Conservation (phyloP, 2,888 invertebrate genomes). For the Bombyx huttoni region DNA sequence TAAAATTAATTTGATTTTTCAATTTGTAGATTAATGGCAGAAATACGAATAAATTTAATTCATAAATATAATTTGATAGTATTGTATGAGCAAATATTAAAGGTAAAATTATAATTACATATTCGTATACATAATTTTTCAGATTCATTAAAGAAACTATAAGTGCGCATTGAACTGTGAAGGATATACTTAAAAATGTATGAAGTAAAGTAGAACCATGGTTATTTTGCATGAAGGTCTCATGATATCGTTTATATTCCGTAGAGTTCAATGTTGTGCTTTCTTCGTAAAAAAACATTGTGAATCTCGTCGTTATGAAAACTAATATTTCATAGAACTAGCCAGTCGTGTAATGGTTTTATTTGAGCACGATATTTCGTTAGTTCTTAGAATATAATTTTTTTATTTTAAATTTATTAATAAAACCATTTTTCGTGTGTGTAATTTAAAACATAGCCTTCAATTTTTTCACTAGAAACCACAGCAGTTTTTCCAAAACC, state of each 20-base stretch:
- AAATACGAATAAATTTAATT: slow-evolving; percentile 33
- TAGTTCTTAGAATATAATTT: no score
- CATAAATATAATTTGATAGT: slow-evolving; percentile 37
- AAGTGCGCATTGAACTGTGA: slow-evolving; percentile 45
- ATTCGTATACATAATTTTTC: slow-evolving; percentile 63
- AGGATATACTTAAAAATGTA: slow-evolving; percentile 52
- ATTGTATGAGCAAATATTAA: slow-evolving; percentile 72
- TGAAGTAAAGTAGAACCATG: slow-evolving; percentile 67
- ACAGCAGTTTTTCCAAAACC: no score
- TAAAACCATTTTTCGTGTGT: no score
- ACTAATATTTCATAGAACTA: no score
- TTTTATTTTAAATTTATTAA: no score
- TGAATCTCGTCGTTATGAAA: background rate
- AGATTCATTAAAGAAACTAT: slow-evolving; percentile 18
- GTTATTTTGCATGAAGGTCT: slow-evolving; percentile 67
- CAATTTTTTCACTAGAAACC: no score
- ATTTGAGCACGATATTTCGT: no score
- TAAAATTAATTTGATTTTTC: slow-evolving; percentile 9
- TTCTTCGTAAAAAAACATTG: background rate
- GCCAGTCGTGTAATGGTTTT: no score
- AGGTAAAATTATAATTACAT: slow-evolving; percentile 67
- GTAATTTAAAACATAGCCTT: no score
- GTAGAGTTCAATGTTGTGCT: slow-evolving; percentile 26
- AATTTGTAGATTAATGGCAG: slow-evolving; percentile 24
- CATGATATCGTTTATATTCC: slow-evolving; percentile 62